phyloP scores from a whole-genome alignment of 2,113 vertebrate genomes.

The Ceyx cyanopectus region DNA sequence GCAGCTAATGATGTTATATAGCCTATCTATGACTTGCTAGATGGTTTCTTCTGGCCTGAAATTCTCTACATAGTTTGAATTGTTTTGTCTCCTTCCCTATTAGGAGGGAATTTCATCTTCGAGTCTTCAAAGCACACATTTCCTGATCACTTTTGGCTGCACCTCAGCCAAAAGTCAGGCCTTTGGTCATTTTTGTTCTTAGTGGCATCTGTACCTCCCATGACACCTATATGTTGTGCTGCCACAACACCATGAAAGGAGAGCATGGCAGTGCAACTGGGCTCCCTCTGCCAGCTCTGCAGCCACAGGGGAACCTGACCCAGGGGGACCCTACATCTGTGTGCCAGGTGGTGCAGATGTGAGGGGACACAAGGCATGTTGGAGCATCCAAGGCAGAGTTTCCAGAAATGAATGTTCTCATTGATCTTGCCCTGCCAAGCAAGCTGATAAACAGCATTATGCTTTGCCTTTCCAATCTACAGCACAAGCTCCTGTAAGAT shows the following conservation, averaged over 20 bases:
- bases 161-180: not conserved
- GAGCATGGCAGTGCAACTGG: not conserved
- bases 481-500: not conserved
- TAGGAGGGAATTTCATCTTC: not conserved
- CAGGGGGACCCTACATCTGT: not conserved
- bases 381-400: not conserved
- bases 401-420: not conserved
- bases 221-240: not conserved
- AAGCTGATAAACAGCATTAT: not conserved
- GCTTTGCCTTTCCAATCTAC: not conserved
- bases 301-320: not conserved
- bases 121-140: not conserved
- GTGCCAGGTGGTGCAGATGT: not conserved
- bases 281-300: not conserved
- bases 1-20: not conserved
- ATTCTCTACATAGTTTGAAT: not conserved
- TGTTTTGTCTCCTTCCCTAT: not conserved
- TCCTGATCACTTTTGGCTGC: not conserved
- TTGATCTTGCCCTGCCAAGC: not conserved
- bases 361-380: not conserved
- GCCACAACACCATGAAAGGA: rapidly evolving
- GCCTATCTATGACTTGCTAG: not conserved
- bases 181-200: not conserved
- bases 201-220: not conserved
- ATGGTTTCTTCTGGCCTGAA: not conserved